phyloP scores from a whole-genome alignment of 2,113 vertebrate species.

The Onychorhynchus coronatus region DNA sequence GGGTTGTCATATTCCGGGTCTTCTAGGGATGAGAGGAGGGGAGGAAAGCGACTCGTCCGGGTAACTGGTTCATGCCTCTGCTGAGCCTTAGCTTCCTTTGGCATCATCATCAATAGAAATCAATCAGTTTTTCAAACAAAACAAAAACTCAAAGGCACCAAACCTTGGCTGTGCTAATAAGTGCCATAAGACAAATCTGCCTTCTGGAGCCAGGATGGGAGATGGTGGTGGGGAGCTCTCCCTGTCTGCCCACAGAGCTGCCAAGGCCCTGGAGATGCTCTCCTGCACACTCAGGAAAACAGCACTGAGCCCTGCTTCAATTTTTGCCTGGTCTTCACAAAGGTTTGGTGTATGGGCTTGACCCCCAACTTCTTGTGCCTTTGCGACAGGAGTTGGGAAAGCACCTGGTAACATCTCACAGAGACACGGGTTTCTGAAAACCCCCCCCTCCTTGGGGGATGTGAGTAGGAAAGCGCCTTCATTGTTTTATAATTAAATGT shows the following conservation, averaged over 20 bases:
- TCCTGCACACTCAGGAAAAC: rapidly evolving
- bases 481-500: not conserved
- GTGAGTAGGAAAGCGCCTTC: not conserved
- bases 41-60: not conserved
- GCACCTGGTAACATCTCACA: not conserved
- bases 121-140: not conserved
- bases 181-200: not conserved
- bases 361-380: not conserved
- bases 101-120: not conserved
- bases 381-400: not conserved
- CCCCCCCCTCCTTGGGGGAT: not conserved
- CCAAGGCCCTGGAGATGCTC: not conserved
- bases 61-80: not conserved
- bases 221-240: not conserved
- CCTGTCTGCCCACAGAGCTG: not conserved
- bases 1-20: not conserved
- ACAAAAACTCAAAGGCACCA: not conserved
- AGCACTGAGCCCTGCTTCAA: rapidly evolving
- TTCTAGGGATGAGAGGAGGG: not conserved
- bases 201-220: not conserved
- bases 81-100: not conserved
- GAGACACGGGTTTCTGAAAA: not conserved
- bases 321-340: not conserved
- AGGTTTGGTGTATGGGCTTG: not conserved
- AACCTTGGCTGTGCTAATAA: not conserved